Base-by-base conservation (phyloP, 2,113 vertebrate genomes). In the Conger conger region DNA sequence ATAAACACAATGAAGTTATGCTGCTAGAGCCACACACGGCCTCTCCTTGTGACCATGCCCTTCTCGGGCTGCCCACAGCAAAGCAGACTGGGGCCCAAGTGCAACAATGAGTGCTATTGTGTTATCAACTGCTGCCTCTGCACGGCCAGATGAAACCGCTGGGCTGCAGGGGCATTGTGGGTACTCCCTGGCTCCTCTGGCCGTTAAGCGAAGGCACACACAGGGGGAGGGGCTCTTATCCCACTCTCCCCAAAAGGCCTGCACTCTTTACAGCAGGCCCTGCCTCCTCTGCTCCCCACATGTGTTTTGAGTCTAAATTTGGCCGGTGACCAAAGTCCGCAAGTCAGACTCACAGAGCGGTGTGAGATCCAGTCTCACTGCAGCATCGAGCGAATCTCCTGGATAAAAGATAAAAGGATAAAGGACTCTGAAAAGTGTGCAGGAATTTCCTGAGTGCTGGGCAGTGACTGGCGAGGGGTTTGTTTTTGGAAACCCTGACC, bases 401-500 rank as follows among this genome's bases (percentile, higher is more conserved):
- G 91, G 91, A 91, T 50, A 6, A n/a, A n/a, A n/a, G n/a, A 42
- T 42, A 42, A 50, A 50, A 50, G 45, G 5, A 7, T 92, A 93
- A 94, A 91, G 92, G 92, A 83, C 81, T 76, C 91, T 89, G 94
- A 95, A 94, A 93, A 94, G 95, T 93, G 93, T 93, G 94, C 94
- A 96, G 96, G 96, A 97, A 97, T 95, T 96, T 96, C 95, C 96
- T 95, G 92, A 94, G 94, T 95, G 95, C 91, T 95, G 95, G 96
- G 96, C 95, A 96, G 96, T 95, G 95, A 96, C 95, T 96, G 95
- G 96, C 95, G 90, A 92, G 93, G 82, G 82, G 92, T 94, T 93
- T 95, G 91, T 94, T 93, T 92, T 85, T 97, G 97, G 97, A 98
- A 98, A 98, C 96, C 95, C 94, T 97, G 96, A 97, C 95, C 92